These are phyloP conservation scores for Cyrtodaria siliqua DNA, from an alignment of 2,888 invertebrate genomes.

Conservation along the genomic window DNA sequence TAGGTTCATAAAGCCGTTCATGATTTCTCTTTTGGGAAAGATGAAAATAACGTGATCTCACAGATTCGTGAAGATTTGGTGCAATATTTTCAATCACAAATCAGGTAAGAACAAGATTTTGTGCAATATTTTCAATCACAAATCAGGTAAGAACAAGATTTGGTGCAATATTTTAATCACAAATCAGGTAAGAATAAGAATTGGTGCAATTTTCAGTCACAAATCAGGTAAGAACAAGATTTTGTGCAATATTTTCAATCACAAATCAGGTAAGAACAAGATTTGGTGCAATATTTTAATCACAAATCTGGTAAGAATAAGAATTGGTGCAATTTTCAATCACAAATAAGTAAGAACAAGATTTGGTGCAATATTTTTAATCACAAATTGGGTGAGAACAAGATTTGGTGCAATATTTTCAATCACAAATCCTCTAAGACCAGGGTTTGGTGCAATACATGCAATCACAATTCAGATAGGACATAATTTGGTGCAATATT, in stretches of 20 bases:
- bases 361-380: slow-evolving; percentile 74
- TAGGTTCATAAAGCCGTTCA: slow-evolving; percentile 79
- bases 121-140: slow-evolving; percentile 73
- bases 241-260: slow-evolving; percentile 74
- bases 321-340: slow-evolving; percentile 71
- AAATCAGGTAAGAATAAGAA: slow-evolving; percentile 71
- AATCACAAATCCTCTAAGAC: slow-evolving; percentile 68
- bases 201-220: slow-evolving; percentile 71
- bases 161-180: slow-evolving; percentile 74
- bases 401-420: slow-evolving; percentile 74
- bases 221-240: slow-evolving; percentile 71
- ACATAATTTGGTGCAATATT: slow-evolving; percentile 73
- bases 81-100: slow-evolving; percentile 70
- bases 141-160: slow-evolving; percentile 71
- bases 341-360: slow-evolving; percentile 71
- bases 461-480: slow-evolving; percentile 71
- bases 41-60: slow-evolving; percentile 63
- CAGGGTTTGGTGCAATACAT: slow-evolving; percentile 74
- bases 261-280: slow-evolving; percentile 71
- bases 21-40: slow-evolving; percentile 77
- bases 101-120: slow-evolving; percentile 72
- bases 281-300: slow-evolving; percentile 74
- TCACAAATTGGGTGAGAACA: slow-evolving; percentile 70
- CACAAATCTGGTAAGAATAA: slow-evolving; percentile 70
- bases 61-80: slow-evolving; percentile 71